Base-by-base conservation (phyloP, 2,113 vertebrate species). In the Ictalurus punctatus region DNA sequence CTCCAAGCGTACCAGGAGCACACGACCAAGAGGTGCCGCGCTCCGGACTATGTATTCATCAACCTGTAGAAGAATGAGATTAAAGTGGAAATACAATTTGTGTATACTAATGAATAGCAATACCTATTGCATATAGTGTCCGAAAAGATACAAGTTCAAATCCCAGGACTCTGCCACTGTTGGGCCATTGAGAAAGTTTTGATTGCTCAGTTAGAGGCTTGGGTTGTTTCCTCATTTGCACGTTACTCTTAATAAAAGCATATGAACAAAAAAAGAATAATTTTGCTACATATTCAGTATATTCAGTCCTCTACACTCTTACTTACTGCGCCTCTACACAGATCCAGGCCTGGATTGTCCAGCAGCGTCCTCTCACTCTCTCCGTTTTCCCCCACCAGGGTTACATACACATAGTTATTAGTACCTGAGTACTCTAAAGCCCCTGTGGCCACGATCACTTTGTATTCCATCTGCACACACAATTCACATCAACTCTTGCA, bases 341-440 rank as follows among this genome's bases (percentile, higher is more conserved):
- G n/a, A n/a, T n/a, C n/a, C n/a, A n/a, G n/a, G n/a, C n/a, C n/a
- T n/a, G n/a, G n/a, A n/a, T n/a, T n/a, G n/a, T n/a, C n/a, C n/a
- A n/a, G n/a, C 73, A 94, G 59, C 16, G 95, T 95, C 89, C 94
- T 40, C 40, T 40, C 40, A 40, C 40, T 40, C 40, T 40, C 40
- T 40, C 40, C 40, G 2, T 40, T 40, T 40, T 40, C 40, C 40
- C 40, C 40, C 40, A 40, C 40, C 40, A 40, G 40, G 40, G 40
- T 40, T 40, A 40, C 40, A 40, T 40, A 40, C 40, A 40, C 40
- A 4, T 40, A 40, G 4, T 40, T 40, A 40, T 2, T 40, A 4
- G 40, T 40, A 40, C 40, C 40, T 40, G 40, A 40, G 4, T 40
- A 40, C 40, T 40, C 40, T 40, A 40, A 4, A 40, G 40, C 4